Percentiles rank a stretch among this genome's conserved stretches.
phyloP scores from a whole-genome alignment of 1,140 invertebrate genomes.

The Whitmania pigra region DNA sequence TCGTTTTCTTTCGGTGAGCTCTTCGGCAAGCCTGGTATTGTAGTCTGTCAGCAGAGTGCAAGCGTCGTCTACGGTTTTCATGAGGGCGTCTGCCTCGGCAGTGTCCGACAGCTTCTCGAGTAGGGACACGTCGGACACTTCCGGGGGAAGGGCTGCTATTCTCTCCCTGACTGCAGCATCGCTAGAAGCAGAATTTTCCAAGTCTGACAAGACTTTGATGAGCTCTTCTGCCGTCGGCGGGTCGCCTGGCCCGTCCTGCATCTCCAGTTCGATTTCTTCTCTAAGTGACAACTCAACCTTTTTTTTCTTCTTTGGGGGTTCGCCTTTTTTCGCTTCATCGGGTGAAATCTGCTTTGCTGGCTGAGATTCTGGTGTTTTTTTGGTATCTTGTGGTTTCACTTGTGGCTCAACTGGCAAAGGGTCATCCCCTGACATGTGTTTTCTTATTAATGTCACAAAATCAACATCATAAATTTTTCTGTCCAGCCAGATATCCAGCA shows the following conservation, averaged over 20 bases:
- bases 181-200: constrained; percentile 83
- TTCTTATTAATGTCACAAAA: constrained; percentile 56
- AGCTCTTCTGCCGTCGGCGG: constrained; percentile 37
- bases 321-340: neutral
- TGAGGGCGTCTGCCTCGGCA: constrained; percentile 57
- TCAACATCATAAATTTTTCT: constrained; percentile 70
- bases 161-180: constrained; percentile 80
- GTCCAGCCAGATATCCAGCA: constrained; percentile 82
- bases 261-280: constrained; percentile 26
- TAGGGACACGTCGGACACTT: constrained; percentile 78
- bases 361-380: neutral
- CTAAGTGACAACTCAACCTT: constrained; percentile 22
- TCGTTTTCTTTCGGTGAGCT: constrained; percentile 72
- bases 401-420: neutral
- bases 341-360: neutral
- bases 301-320: constrained; percentile 25
- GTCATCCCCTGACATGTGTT: constrained; percentile 15
- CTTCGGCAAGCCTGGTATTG: constrained; percentile 66
- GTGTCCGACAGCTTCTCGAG: constrained; percentile 65
- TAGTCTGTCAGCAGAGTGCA: constrained; percentile 72
- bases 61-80: constrained; percentile 69
- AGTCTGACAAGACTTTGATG: constrained; percentile 54
- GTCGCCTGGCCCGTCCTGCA: constrained; percentile 22
- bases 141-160: constrained; percentile 79
- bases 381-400: neutral